Base-by-base conservation (phyloP, 1,140 invertebrate genomes). In the Danaus plexippus region DNA sequence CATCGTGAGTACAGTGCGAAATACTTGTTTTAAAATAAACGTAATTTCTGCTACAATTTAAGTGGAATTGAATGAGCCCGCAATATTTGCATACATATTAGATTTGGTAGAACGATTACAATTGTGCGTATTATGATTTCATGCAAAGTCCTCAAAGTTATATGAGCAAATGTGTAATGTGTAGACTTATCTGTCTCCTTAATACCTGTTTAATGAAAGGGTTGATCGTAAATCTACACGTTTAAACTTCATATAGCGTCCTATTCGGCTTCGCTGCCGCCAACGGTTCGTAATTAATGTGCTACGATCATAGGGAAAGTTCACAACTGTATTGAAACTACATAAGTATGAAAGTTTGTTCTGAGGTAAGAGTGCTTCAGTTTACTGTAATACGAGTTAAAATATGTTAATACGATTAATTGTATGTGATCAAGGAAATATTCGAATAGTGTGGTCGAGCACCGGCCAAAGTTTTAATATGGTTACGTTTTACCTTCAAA, bases 191-290 rank as follows among this genome's bases (percentile, higher is more conserved):
- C 77, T 81, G 64, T 80, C 74, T 71, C 73, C 69, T 79, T 85
- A 80, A 85, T 85, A 80, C 81, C 80, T 82, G 75, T 80, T 85
- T 86, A 83, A 85, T 85, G 80, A 86, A 85, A 82, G 81, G 83
- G 80, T 83, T 73, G 78, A 82, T 85, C 83, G 73, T 85, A 86
- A 86, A 86, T 86, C 80, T 79, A 82, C 77, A 75, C 73, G 71
- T 77, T 70, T 77, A 71, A 82, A 83, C 74, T 81, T 78, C 81
- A 79, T 77, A 77, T 67, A 70, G 66, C 71, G 70, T 78, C 67
- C 76, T 85, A 80, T 80, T 81, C 74, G 75, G 70, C 71, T 75
- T 69, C 71, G 56, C 69, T 72, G 65, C 61, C 64, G 59, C 69
- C 69, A 69, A 72, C 68, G 62, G 67, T 65, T 69, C 72, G 79